These are phyloP conservation scores for Onychostoma macrolepis DNA, from an alignment of 2,113 vertebrate genomes.

Conservation along the genomic window DNA sequence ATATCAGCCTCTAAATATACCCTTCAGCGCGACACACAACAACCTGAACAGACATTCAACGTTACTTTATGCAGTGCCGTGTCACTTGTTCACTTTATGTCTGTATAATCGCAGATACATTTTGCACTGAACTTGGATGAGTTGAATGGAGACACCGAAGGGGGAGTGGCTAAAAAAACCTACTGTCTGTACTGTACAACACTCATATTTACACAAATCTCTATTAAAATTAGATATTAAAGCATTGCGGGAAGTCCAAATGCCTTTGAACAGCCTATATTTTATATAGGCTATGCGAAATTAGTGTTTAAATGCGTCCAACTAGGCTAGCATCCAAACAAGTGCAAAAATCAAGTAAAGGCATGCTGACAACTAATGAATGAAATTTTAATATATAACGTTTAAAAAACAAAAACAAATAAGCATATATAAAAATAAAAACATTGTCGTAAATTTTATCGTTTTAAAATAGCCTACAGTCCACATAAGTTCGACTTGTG, in stretches of 20 bases:
- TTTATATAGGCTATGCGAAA: not conserved
- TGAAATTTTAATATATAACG: not conserved
- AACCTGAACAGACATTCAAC: not conserved
- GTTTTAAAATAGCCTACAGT: too few relatives aligned
- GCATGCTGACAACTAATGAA: slow-evolving; percentile 20
- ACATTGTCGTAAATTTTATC: not conserved
- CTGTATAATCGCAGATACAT: slow-evolving; percentile 21
- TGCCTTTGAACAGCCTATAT: not conserved
- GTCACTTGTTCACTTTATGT: not conserved
- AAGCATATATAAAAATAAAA: not conserved
- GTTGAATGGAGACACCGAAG: slow-evolving; percentile 81
- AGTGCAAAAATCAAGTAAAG: slow-evolving; percentile 4
- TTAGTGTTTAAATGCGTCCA: not conserved
- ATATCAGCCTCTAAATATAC: slow-evolving; percentile 91
- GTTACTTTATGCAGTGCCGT: too few relatives aligned
- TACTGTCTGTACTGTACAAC: slow-evolving; percentile 89
- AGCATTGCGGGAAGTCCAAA: not conserved
- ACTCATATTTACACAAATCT: slow-evolving; percentile 80
- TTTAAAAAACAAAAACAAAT: not conserved
- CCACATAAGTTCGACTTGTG: not conserved
- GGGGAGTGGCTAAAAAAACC: slow-evolving; percentile 86
- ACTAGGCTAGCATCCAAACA: not conserved
- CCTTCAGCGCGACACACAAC: slow-evolving; percentile 51
- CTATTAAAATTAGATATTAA: slow-evolving; percentile 50
- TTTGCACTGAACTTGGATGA: slow-evolving; percentile 83